Conservation (phyloP, 2,797 vertebrate species). For the Clarias pachynema region DNA sequence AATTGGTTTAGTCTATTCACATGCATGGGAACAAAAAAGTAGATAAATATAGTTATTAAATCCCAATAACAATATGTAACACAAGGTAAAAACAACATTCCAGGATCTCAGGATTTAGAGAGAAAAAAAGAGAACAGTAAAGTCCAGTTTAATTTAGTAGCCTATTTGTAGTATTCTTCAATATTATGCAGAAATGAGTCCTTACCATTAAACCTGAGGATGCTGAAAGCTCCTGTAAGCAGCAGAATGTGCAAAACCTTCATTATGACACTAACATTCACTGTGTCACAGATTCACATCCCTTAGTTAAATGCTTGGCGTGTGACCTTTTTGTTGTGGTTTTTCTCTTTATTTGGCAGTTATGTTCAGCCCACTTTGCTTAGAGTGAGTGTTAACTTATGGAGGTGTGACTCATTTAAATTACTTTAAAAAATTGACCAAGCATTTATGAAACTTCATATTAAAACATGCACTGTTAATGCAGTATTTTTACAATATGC, state of each 20-base stretch:
- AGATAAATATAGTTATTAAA: too few relatives aligned
- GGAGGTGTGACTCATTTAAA: neutral
- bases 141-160: too few relatives aligned
- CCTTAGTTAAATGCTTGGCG: constrained; percentile 6
- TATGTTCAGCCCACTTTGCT: neutral
- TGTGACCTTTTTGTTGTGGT: constrained; percentile 10
- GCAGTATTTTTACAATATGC: neutral
- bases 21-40: too few relatives aligned
- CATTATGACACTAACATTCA: constrained; percentile 22
- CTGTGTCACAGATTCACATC: neutral
- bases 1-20: too few relatives aligned
- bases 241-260: constrained; percentile 1
- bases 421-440: neutral
- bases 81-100: too few relatives aligned
- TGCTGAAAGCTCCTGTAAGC: constrained; percentile 28
- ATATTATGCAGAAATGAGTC: neutral
- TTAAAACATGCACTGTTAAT: neutral
- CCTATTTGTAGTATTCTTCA: neutral
- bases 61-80: too few relatives aligned
- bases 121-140: too few relatives aligned
- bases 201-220: constrained; percentile 29
- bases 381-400: neutral
- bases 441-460: neutral
- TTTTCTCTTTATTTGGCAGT: neutral
- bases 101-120: too few relatives aligned